phyloP scores from a whole-genome alignment of 1,140 invertebrate species.

The Helicorthomorpha holstii region DNA sequence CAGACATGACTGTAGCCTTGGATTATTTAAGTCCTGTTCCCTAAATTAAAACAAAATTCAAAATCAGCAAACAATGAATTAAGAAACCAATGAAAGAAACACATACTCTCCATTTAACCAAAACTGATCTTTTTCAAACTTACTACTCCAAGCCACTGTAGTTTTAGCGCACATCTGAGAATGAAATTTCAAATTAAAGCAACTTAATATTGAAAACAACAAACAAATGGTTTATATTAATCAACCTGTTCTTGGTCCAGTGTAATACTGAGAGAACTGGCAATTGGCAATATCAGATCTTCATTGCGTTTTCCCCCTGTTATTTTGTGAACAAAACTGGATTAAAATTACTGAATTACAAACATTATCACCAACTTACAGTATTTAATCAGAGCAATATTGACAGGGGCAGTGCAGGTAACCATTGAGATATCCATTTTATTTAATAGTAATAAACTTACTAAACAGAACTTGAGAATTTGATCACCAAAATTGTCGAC shows the following conservation, averaged over 20 bases:
- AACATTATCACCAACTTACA: constrained; percentile 46
- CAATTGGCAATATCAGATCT: constrained; percentile 80
- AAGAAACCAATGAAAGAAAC: background rate
- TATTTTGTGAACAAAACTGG: too few species aligned
- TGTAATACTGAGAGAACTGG: constrained; percentile 90
- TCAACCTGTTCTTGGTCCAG: constrained; percentile 63
- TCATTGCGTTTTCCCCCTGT: constrained; percentile 92
- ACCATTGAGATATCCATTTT: constrained; percentile 28
- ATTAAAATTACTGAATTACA: too few species aligned
- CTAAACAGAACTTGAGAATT: too few species aligned
- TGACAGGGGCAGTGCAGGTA: constrained; percentile 80
- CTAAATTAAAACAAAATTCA: too few species aligned
- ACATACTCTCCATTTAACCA: constrained; percentile 72
- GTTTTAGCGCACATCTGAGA: constrained; percentile 75
- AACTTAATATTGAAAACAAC: background rate
- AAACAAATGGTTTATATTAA: constrained; percentile 10
- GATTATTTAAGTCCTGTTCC: constrained; percentile 52
- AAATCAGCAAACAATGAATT: too few species aligned
- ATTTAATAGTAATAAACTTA: too few species aligned
- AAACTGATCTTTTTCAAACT: constrained; percentile 56
- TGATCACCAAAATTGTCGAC: too few species aligned
- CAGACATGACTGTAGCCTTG: constrained; percentile 58
- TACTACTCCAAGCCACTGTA: constrained; percentile 50
- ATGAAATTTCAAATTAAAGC: constrained; percentile 4
- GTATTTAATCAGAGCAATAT: constrained; percentile 98